These are phyloP conservation scores for Sesia bembeciformis DNA, from an alignment of 2,888 invertebrate genomes.

Conservation along the genomic window DNA sequence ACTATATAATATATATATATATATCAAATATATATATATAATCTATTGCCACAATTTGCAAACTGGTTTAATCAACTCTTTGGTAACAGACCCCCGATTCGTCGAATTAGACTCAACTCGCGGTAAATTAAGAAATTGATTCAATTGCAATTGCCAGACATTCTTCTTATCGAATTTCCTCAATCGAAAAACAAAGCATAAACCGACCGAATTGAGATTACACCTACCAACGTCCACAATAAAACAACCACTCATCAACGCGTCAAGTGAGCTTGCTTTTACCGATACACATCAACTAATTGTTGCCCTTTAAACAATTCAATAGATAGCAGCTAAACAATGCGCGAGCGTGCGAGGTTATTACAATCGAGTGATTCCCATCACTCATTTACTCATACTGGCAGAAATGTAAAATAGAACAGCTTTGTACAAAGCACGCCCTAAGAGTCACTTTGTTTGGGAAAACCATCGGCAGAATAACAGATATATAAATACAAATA, in stretches of 20 bases:
- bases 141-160: neutral
- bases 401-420: no score
- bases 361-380: conserved; percentile 27
- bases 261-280: conserved; percentile 9
- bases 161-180: no score
- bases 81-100: neutral
- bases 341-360: conserved; percentile 21
- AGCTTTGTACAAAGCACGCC: no score
- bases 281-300: conserved; percentile 42
- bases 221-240: neutral
- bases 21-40: no score
- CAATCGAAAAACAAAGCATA: no score
- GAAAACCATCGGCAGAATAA: no score
- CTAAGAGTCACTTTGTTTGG: no score
- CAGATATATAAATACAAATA: no score
- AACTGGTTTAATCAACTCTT: neutral
- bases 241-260: conserved; percentile 21
- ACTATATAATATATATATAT: no score
- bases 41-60: neutral
- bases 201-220: neutral
- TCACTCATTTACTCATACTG: conserved; percentile 12
- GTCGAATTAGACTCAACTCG: neutral
- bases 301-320: conserved; percentile 47
- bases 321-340: conserved; percentile 30
- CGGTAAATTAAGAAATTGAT: neutral